Percentiles rank a stretch among this genome's conserved stretches.
phyloP scores from a whole-genome alignment of 2,888 invertebrate genomes.

The Hirtodrosophila histrioides region DNA sequence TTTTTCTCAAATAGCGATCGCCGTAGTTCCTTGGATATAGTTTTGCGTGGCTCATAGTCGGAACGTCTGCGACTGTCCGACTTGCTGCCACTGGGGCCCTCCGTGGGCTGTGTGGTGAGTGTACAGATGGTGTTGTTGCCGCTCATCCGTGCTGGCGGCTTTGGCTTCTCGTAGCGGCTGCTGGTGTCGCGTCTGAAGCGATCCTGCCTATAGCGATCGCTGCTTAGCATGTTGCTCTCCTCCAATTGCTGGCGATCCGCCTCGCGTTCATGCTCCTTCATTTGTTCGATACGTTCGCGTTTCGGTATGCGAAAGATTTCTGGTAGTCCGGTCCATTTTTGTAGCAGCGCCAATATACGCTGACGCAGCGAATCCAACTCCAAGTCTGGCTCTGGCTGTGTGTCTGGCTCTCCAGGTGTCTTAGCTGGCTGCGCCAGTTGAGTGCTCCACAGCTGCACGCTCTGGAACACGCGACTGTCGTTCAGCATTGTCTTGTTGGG shows the following conservation, averaged over 20 bases:
- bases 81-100: constrained; percentile 25
- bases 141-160: constrained; percentile 56
- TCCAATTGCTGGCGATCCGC: constrained; percentile 87
- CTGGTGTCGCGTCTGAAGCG: constrained; percentile 63
- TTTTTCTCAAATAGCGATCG: constrained; percentile 83
- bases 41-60: constrained; percentile 45
- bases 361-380: constrained; percentile 39
- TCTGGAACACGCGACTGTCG: constrained; percentile 94
- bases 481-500: constrained; percentile 96
- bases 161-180: constrained; percentile 55
- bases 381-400: neutral
- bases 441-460: constrained; percentile 91
- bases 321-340: constrained; percentile 82
- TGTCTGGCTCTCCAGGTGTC: neutral
- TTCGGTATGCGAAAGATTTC: constrained; percentile 90
- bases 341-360: constrained; percentile 42
- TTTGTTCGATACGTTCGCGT: constrained; percentile 95
- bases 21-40: constrained; percentile 82
- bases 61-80: constrained; percentile 32
- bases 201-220: constrained; percentile 66
- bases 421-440: constrained; percentile 11
- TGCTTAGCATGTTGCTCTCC: constrained; percentile 37
- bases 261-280: constrained; percentile 97
- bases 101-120: constrained; percentile 55
- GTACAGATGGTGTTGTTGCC: constrained; percentile 72